These are phyloP conservation scores for Otocyon megalotis DNA, from an alignment of 2,113 vertebrate species.

Conservation along the genomic window DNA sequence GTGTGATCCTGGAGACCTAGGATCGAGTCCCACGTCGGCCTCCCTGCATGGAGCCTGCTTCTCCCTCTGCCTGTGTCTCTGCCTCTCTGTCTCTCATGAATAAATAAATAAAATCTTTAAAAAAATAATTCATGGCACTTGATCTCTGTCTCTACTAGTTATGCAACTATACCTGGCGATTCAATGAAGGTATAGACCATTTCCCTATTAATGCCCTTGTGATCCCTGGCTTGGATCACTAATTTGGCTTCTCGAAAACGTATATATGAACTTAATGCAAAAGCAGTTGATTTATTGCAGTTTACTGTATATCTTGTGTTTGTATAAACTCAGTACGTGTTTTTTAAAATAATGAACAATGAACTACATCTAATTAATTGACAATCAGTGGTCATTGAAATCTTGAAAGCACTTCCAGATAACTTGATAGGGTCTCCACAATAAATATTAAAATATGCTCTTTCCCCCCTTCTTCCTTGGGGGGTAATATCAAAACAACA, in stretches of 20 bases:
- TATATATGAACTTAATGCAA: background rate
- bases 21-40: too few relatives aligned
- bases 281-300: background rate
- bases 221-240: background rate
- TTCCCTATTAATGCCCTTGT: background rate
- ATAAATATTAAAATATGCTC: conserved; percentile 1
- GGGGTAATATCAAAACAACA: background rate
- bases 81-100: too few relatives aligned
- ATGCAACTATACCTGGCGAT: background rate
- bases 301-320: background rate
- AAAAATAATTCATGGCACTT: background rate
- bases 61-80: too few relatives aligned
- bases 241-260: conserved; percentile 29
- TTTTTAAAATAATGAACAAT: conserved; percentile 16
- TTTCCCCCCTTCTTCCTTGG: background rate
- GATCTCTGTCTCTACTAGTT: background rate
- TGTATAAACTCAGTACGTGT: background rate
- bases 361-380: background rate
- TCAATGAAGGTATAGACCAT: background rate
- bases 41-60: too few relatives aligned
- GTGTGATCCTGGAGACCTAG: too few relatives aligned
- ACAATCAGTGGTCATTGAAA: conserved; percentile 1
- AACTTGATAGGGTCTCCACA: background rate
- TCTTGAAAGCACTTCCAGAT: background rate
- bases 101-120: too few relatives aligned